Percentiles rank a stretch among this genome's conserved stretches.
phyloP scores from a whole-genome alignment of 2,888 invertebrate species.

The Psococerastis gibbosa region DNA sequence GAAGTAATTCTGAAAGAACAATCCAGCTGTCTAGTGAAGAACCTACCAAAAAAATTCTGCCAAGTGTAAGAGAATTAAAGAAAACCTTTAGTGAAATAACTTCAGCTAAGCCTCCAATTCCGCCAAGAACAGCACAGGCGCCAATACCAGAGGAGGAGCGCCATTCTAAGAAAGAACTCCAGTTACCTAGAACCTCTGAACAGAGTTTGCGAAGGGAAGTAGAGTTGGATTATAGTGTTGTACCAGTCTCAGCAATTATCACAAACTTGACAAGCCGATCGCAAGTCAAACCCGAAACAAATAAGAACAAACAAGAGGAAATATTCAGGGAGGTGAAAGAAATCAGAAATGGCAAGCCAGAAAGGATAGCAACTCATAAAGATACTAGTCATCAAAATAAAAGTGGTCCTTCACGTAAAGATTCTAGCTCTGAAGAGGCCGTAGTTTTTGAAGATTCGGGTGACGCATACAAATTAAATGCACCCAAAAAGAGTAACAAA shows the following conservation, averaged over 20 bases:
- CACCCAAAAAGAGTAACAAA: neutral
- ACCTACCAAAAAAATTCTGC: no score
- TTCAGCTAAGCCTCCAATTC: no score
- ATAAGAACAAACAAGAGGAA: neutral
- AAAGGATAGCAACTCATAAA: neutral
- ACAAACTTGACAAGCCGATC: neutral
- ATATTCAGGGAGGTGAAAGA: neutral
- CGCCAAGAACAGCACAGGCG: no score
- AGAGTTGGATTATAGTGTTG: conserved; percentile 2
- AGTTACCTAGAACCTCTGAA: no score
- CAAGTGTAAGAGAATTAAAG: no score
- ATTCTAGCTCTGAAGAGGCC: neutral
- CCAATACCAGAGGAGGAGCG: no score
- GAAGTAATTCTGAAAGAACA: no score
- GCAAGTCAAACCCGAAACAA: neutral
- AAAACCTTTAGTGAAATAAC: no score
- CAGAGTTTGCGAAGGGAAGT: no score
- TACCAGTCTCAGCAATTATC: conserved; percentile 3
- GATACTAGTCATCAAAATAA: neutral
- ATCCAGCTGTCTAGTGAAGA: no score
- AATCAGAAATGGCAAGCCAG: neutral
- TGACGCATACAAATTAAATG: neutral
- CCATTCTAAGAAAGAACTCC: no score
- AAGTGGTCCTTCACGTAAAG: neutral
- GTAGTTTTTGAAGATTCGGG: neutral